A percentile compares a stretch with the other conserved stretches of the same genome.
These are phyloP conservation scores for Tragulus kanchil DNA, from an alignment of 2,113 vertebrate genomes.

Conservation along the genomic window DNA sequence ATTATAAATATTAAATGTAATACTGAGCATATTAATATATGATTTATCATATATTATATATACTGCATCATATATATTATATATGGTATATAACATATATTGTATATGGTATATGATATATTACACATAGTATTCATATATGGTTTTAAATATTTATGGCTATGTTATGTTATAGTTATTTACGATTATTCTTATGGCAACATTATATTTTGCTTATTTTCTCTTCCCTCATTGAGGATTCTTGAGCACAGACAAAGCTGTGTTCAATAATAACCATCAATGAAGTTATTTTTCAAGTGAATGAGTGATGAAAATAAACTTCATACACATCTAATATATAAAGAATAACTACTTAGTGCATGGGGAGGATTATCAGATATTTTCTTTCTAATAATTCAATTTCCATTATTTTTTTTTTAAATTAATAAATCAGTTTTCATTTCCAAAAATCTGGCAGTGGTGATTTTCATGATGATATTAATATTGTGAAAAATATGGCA, in stretches of 20 bases:
- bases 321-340: neutral
- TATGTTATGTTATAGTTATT: neutral
- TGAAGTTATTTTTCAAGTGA: neutral
- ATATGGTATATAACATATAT: too few species aligned
- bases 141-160: too few species aligned
- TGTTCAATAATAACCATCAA: neutral
- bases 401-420: neutral
- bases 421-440: too few species aligned
- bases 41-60: too few species aligned
- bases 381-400: constrained; percentile 20
- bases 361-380: neutral
- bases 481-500: neutral
- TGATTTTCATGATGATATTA: neutral
- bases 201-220: neutral
- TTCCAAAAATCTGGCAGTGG: neutral
- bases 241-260: neutral
- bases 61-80: too few species aligned
- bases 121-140: too few species aligned
- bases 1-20: too few species aligned
- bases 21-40: too few species aligned
- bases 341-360: neutral
- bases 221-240: neutral
- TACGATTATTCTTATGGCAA: neutral
- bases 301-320: neutral
- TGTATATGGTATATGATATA: too few species aligned